These are phyloP conservation scores for Leptinotarsa texana DNA, from an alignment of 1,140 invertebrate species.

Conservation along the genomic window DNA sequence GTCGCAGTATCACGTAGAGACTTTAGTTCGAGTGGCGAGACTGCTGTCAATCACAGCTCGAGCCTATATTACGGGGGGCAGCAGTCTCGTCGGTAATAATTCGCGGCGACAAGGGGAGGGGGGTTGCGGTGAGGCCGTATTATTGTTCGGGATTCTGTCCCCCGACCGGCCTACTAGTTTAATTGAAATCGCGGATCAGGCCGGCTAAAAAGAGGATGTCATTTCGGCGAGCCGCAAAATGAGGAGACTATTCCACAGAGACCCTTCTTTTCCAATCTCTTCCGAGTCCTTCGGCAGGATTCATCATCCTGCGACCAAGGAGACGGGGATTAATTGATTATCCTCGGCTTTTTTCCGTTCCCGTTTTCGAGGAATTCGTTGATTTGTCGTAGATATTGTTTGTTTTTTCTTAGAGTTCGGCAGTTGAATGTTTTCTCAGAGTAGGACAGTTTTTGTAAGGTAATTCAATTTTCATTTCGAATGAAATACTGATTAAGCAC, in stretches of 20 bases:
- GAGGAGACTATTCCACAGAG: conserved; percentile 5
- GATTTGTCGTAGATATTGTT: conserved; percentile 2
- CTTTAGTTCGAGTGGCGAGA: neutral
- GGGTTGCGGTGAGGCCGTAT: neutral
- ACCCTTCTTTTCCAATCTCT: conserved; percentile 5
- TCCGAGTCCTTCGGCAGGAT: neutral
- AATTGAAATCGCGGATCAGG: conserved; percentile 43
- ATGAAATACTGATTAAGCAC: too few species aligned
- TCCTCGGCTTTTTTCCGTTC: neutral
- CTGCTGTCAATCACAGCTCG: neutral
- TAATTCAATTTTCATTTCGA: too few species aligned
- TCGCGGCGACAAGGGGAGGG: neutral
- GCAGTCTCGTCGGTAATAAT: neutral
- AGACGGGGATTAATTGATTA: conserved; percentile 8
- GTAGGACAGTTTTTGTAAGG: too few species aligned
- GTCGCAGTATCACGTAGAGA: neutral
- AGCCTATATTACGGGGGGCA: conserved; percentile 4
- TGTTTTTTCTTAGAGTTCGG: neutral
- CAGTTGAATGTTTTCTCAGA: too few species aligned
- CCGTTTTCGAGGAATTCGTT: neutral
- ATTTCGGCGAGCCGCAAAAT: conserved; percentile 32
- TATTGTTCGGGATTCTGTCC: conserved; percentile 13
- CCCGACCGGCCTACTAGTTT: conserved; percentile 33
- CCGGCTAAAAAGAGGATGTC: conserved; percentile 45
- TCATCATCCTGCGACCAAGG: conserved; percentile 7